Base-by-base conservation (phyloP, 30 jellyfish, hydroid and myxozoan species). In the Cassiopea xamachana region DNA sequence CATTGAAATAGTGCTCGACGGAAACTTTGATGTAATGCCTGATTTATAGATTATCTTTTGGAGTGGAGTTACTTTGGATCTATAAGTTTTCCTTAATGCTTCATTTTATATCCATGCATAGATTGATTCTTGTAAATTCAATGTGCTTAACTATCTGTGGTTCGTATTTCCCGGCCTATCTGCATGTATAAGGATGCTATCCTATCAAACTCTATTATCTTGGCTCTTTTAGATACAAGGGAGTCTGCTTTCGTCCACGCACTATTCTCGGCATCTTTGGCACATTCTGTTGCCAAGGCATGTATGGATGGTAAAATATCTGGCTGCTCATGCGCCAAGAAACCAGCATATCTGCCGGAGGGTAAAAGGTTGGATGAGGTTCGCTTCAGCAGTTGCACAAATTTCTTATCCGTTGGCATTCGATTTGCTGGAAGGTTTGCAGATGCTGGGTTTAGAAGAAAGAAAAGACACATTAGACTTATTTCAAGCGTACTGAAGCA, bases 191-290 rank as follows among this genome's bases (percentile, higher is more conserved):
- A 27, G 39, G 39, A 27, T 27, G 39, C 39, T 27, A 27, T 27
- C 39, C 39, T 27, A 27, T 27, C 39, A 27, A 27, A 27, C 39
- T 27, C 39, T 27, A 27, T 27, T 27, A 27, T 27, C 39, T 27
- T 27, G 8, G 8, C 74, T 64, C 43, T 71, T 71, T n/a, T 84
- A 92, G 98, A 92, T 81, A 92, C 98, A 17, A 80, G 72, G 60
- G 98, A 92, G 60, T 86, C 98, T 45, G 95, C 98, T 5, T 92
- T 60, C 58, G 98, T 86, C 10, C 98, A 92, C 73, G 98, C 98
- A 5, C 77, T 92, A 62, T 92, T 92, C 77, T 86, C 98, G 5
- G 90, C 98, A 2, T 81, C 98, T 17, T 72, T 92, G 18, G 93
- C 94, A 47, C 91, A 85, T 77, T 48, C 91, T n/a, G 89, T 92